Base-by-base conservation (phyloP, 2,113 vertebrate genomes). In the Ceratotherium simum region DNA sequence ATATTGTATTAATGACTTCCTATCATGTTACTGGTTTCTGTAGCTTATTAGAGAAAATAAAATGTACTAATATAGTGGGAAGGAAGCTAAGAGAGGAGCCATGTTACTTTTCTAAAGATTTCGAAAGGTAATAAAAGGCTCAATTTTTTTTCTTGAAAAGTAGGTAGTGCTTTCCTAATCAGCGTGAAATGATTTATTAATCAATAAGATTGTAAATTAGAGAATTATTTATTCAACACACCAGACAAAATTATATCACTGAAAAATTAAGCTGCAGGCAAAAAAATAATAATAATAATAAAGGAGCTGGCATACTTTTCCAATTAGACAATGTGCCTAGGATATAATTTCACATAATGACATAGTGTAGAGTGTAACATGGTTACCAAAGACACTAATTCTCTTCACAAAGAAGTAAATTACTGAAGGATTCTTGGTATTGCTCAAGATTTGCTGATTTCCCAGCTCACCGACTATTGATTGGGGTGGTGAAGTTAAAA, bases 1-100 rank as follows among this genome's bases (percentile, higher is more conserved):
- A 97, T 98, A 98, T 98, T 98, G 98, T 98, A 96, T 98, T 99
- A 99, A 99, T 98, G 98, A 99, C 97, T 99, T 98, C 96, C 97
- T 98, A 96, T 97, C 96, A 83, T 94, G 98, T 98, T 98, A 97
- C 97, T 96, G 96, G 39, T 42, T 98, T 99, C 78, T 98, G 82
- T 76, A 86, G 95, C 89, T 97, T 98, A 96, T 98, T 98, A 98
- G 86, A 95, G 94, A 97, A 97, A 98, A 97, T 89, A 98, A 36
- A 46, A 96, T 60, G 86, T 95, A 72, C 39, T 97, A 98, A 98
- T 56, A 93, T 69, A 98, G 95, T 94, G 64, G 97, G 79, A 97
- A 98, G 2, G 2, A 11, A 96, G 46, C 2, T 48, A 87, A 97
- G 97, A 96, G 12, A 96, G 4, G 67, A 95, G 42, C 13, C 27